These are phyloP conservation scores for Dilophus febrilis DNA, from an alignment of 2,888 invertebrate species.

Conservation along the genomic window DNA sequence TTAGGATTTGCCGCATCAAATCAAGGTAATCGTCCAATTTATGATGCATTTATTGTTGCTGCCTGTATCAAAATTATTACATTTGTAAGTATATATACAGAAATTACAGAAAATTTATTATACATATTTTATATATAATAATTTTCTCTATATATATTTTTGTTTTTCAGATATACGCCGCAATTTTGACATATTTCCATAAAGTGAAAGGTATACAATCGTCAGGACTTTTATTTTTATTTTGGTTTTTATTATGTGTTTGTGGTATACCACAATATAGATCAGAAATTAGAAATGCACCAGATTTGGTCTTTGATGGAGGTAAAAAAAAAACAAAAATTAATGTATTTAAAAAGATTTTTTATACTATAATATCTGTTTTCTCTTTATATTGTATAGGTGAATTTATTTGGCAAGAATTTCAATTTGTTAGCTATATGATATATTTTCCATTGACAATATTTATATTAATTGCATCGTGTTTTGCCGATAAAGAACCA, in stretches of 20 bases:
- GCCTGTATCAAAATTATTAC: slow-evolving; percentile 60
- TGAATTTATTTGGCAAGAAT: slow-evolving; percentile 2
- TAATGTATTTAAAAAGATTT: no score
- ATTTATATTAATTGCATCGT: slow-evolving; percentile 21
- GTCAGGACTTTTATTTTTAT: slow-evolving; percentile 78
- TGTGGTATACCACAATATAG: slow-evolving; percentile 60
- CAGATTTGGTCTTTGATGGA: no score
- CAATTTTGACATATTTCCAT: slow-evolving; percentile 57
- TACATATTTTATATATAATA: no score
- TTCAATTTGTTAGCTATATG: slow-evolving; percentile 18
- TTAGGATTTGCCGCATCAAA: slow-evolving; percentile 33
- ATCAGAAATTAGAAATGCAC: slow-evolving; percentile 30
- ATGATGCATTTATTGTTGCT: slow-evolving; percentile 55
- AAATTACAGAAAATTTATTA: no score
- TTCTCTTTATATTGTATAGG: background rate
- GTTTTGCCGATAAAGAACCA: slow-evolving; percentile 24
- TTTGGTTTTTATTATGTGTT: slow-evolving; percentile 66
- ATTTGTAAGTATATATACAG: slow-evolving; percentile 52
- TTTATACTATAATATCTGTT: background rate
- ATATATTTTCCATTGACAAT: slow-evolving; percentile 24
- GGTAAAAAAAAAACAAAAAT: no score
- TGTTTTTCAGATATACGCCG: slow-evolving; percentile 46
- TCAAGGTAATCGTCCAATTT: slow-evolving; percentile 32
- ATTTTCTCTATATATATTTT: no score
- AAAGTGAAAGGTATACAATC: slow-evolving; percentile 71